A percentile compares a stretch with the other conserved stretches of the same genome.
Conservation (phyloP, 1,140 invertebrate species). For the Acyrthosiphon pisum region DNA sequence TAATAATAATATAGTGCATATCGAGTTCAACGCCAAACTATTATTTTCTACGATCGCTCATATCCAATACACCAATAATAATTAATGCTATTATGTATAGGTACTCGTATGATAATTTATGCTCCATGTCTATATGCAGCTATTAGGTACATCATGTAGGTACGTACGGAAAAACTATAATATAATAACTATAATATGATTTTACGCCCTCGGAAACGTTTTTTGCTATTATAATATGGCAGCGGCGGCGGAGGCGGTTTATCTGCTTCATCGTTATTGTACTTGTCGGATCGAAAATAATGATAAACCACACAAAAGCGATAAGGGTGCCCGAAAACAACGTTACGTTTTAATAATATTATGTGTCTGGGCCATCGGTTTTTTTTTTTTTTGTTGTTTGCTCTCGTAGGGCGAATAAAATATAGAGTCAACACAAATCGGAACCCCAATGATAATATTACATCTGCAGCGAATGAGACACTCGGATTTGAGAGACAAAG, state of each 20-base stretch:
- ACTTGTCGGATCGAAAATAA: background rate
- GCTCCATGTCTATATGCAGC: no score
- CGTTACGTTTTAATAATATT: background rate
- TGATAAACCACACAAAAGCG: background rate
- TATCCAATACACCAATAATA: no score
- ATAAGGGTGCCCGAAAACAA: background rate
- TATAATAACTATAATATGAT: background rate
- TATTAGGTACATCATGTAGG: background rate
- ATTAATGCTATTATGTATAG: no score
- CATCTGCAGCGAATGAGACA: no score
- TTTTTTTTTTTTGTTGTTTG: background rate
- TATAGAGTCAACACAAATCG: background rate
- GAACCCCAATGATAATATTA: background rate
- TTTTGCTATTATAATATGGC: background rate
- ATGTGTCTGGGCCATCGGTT: background rate
- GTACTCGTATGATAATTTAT: no score
- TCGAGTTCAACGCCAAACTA: no score
- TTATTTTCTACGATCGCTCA: no score
- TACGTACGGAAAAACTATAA: background rate
- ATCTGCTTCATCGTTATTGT: background rate
- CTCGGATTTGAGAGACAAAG: background rate
- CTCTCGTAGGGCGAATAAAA: background rate
- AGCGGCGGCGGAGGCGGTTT: no score
- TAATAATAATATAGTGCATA: no score
- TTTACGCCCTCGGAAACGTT: background rate